Conservation (phyloP, 2,888 invertebrate genomes). For the Phrixothrix hirtus region DNA sequence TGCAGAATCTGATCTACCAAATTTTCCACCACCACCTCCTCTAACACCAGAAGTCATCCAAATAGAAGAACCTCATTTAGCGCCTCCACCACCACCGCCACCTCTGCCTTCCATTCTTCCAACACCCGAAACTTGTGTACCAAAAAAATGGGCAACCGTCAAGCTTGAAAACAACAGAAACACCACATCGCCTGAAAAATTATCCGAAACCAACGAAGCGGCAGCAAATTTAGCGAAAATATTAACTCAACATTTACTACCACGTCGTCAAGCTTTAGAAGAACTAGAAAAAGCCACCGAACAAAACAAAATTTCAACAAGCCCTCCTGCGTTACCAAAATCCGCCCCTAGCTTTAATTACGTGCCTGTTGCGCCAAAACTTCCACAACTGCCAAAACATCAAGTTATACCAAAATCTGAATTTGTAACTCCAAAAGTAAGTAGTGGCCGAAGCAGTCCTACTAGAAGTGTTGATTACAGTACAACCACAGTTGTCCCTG, state of each 20-base stretch:
- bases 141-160: slow-evolving; percentile 14
- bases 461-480: slow-evolving; percentile 9
- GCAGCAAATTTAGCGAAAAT: slow-evolving; percentile 25
- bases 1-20: not conserved
- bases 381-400: not conserved
- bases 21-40: slow-evolving; percentile 9
- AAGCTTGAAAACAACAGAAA: slow-evolving; percentile 2
- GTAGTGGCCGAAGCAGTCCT: not conserved
- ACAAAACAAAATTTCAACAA: not conserved
- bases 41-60: not conserved
- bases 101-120: slow-evolving; percentile 22
- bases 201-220: slow-evolving; percentile 6
- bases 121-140: not conserved
- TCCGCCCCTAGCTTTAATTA: not conserved
- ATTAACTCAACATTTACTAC: slow-evolving; percentile 13
- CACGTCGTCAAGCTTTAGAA: slow-evolving; percentile 6
- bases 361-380: not conserved
- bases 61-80: not conserved
- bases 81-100: slow-evolving; percentile 24
- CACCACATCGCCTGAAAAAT: slow-evolving; percentile 3
- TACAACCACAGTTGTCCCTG: slow-evolving; percentile 30
- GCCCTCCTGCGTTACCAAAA: not conserved
- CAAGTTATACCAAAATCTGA: not conserved
- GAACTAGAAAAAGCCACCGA: not conserved
- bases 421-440: not conserved